Conservation (phyloP, 2,113 vertebrate genomes). For the Syngnathus floridae region DNA sequence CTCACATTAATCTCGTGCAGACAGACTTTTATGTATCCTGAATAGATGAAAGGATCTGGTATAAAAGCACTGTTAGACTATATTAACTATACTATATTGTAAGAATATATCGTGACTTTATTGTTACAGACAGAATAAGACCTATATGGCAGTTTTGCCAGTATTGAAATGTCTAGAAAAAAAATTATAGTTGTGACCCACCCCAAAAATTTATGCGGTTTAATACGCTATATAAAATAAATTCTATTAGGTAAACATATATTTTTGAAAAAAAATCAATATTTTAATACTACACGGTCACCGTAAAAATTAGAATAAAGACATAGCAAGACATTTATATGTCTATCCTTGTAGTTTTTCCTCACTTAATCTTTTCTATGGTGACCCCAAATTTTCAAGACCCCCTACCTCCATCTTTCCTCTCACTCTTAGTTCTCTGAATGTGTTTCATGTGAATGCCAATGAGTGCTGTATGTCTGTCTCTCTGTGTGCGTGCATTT, state of each 20-base stretch:
- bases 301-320: background rate
- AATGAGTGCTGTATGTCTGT: slow-evolving; percentile 50
- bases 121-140: background rate
- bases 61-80: slow-evolving; percentile 7
- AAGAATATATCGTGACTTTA: background rate
- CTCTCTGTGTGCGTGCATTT: slow-evolving; percentile 50
- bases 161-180: too few species aligned
- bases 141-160: background rate
- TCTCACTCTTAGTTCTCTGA: slow-evolving; percentile 35
- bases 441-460: slow-evolving; percentile 51
- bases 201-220: background rate
- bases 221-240: background rate
- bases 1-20: slow-evolving; percentile 3
- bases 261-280: background rate
- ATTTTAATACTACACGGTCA: background rate
- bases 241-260: background rate
- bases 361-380: slow-evolving; percentile 38
- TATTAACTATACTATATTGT: background rate
- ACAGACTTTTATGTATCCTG: slow-evolving; percentile 7
- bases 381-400: slow-evolving; percentile 42
- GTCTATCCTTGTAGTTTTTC: slow-evolving; percentile 1
- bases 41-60: slow-evolving; percentile 3
- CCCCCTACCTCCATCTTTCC: background rate
- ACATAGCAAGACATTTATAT: background rate
- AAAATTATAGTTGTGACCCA: background rate